Conservation (phyloP, 2,113 vertebrate genomes). For the Nyctibius bracteatus region DNA sequence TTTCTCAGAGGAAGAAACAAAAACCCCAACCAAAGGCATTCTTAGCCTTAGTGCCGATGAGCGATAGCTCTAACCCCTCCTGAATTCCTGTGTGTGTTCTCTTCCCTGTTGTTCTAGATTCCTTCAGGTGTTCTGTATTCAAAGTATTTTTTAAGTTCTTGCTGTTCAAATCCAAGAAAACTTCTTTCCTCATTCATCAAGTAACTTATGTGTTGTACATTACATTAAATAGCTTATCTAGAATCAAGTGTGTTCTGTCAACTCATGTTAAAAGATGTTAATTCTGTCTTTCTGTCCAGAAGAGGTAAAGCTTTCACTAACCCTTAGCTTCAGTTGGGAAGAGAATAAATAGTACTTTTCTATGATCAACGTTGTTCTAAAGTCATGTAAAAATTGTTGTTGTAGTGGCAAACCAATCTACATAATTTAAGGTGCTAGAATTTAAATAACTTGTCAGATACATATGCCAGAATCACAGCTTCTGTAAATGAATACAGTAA, state of each 20-base stretch:
- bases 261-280: neutral
- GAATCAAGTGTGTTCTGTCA: neutral
- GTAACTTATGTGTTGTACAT: neutral
- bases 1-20: neutral
- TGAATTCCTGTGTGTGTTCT: neutral
- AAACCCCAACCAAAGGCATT: neutral
- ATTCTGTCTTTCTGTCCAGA: neutral
- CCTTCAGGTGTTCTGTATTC: neutral
- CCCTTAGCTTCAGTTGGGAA: neutral
- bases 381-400: conserved; percentile 32
- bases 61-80: neutral
- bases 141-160: neutral
- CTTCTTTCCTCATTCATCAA: neutral
- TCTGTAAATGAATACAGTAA: conserved; percentile 42
- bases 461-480: neutral
- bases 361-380: neutral
- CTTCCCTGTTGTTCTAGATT: neutral
- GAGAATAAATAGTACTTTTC: neutral
- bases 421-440: conserved; percentile 46
- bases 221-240: neutral
- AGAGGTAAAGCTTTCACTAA: neutral
- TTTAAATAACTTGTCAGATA: conserved; percentile 55
- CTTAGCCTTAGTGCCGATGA: neutral
- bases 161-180: neutral
- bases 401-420: conserved; percentile 46